Evolutionary conservation across 2,888 invertebrate species (phyloP).

Genomic region (Pecten maximus): DNA sequence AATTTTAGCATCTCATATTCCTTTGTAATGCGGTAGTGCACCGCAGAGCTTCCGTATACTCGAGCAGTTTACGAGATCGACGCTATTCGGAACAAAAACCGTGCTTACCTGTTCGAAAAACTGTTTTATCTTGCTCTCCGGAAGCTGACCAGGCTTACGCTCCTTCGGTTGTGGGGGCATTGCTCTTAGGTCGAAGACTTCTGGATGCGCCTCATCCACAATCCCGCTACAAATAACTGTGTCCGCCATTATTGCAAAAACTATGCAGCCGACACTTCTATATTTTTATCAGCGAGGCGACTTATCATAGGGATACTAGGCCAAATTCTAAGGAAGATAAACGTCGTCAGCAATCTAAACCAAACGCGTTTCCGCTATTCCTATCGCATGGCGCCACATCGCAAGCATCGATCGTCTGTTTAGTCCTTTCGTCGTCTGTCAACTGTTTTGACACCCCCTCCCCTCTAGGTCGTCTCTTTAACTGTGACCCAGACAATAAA

Average conservation of each 20-base stretch:
- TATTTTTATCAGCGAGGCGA: background rate
- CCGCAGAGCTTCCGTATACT: background rate
- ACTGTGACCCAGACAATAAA: too few relatives aligned
- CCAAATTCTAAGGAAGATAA: background rate
- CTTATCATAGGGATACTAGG: background rate
- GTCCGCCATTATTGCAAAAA: background rate
- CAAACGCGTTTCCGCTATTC: too few relatives aligned
- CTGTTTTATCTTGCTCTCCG: conserved; percentile 67
- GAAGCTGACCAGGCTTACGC: conserved; percentile 63
- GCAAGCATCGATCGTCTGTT: too few relatives aligned
- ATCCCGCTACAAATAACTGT: conserved; percentile 41
- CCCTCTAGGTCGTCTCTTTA: too few relatives aligned
- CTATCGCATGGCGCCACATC: too few relatives aligned
- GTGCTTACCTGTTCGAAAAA: conserved; percentile 72
- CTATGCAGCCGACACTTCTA: background rate
- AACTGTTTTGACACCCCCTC: too few relatives aligned
- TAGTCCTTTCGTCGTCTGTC: too few relatives aligned
- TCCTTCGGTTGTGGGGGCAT: conserved; percentile 63
- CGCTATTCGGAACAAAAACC: background rate
- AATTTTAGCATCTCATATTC: too few relatives aligned
- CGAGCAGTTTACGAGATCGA: too few relatives aligned
- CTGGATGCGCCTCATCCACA: conserved; percentile 62
- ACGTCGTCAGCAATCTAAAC: background rate
- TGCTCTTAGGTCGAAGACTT: conserved; percentile 61
- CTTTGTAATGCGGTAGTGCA: background rate